phyloP scores from a whole-genome alignment of 2,113 vertebrate species.

The Uropsilus gracilis region DNA sequence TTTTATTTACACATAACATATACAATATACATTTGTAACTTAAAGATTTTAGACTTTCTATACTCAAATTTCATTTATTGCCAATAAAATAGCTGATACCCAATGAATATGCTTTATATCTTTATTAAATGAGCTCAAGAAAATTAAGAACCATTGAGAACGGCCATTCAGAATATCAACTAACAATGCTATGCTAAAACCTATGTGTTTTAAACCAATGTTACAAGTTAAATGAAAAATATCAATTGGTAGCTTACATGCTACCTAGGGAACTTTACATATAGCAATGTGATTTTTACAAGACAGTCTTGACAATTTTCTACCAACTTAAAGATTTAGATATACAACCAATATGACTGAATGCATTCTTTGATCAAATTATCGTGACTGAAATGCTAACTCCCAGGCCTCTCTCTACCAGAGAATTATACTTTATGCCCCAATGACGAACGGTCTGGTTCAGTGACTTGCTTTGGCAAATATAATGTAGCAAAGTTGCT shows the following conservation, averaged over 20 bases:
- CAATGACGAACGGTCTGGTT: too few species aligned
- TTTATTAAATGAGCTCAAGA: neutral
- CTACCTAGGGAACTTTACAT: neutral
- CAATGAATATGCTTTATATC: neutral
- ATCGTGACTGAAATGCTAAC: too few species aligned
- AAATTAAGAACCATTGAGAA: slow-evolving; percentile 41
- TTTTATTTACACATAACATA: neutral
- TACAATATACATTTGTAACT: neutral
- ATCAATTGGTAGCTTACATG: neutral
- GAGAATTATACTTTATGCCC: too few species aligned
- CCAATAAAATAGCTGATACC: slow-evolving; percentile 2
- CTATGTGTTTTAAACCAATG: too few species aligned
- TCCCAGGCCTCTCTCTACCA: too few species aligned
- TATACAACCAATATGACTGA: neutral
- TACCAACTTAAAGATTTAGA: neutral
- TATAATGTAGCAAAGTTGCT: neutral
- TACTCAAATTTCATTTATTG: neutral
- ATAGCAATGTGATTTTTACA: neutral
- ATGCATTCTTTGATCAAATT: too few species aligned
- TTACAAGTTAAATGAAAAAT: neutral
- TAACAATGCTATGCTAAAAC: neutral
- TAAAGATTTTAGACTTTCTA: slow-evolving; percentile 26
- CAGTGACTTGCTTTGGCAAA: too few species aligned
- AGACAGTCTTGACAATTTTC: neutral
- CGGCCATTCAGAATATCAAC: neutral